Conservation (phyloP, 2,113 vertebrate species). For the Ciconia stormi region DNA sequence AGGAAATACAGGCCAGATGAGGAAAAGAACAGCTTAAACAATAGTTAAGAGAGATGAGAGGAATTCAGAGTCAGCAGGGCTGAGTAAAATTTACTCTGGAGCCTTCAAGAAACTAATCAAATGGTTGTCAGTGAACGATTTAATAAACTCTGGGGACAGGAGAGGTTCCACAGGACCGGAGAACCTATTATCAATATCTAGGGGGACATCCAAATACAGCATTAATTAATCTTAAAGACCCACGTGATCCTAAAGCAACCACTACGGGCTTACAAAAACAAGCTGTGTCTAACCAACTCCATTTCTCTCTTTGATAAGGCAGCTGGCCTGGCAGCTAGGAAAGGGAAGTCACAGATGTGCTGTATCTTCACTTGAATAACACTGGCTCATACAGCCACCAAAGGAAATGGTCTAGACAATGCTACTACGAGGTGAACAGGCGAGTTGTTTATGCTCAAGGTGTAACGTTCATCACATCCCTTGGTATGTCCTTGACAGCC, state of each 20-base stretch:
- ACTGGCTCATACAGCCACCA: neutral
- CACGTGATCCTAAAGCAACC: neutral
- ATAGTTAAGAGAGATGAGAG: neutral
- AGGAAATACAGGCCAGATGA: constrained; percentile 65
- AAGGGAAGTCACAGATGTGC: neutral
- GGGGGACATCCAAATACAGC: neutral
- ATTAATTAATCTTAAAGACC: neutral
- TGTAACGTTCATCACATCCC: neutral
- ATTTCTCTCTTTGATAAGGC: neutral
- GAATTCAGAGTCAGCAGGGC: neutral
- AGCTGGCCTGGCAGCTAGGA: neutral
- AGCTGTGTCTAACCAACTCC: neutral
- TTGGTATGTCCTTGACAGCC: neutral
- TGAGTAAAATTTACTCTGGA: neutral
- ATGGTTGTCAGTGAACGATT: neutral
- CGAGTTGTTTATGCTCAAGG: neutral
- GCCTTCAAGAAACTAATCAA: neutral
- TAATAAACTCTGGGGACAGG: neutral
- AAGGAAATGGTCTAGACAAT: neutral
- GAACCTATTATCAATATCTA: neutral
- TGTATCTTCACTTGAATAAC: neutral
- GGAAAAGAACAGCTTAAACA: constrained; percentile 20
- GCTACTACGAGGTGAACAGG: neutral
- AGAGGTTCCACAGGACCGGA: neutral
- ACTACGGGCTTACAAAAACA: neutral